phyloP scores from a whole-genome alignment of 2,888 invertebrate species.

The Caenorhabditis sulstoni region DNA sequence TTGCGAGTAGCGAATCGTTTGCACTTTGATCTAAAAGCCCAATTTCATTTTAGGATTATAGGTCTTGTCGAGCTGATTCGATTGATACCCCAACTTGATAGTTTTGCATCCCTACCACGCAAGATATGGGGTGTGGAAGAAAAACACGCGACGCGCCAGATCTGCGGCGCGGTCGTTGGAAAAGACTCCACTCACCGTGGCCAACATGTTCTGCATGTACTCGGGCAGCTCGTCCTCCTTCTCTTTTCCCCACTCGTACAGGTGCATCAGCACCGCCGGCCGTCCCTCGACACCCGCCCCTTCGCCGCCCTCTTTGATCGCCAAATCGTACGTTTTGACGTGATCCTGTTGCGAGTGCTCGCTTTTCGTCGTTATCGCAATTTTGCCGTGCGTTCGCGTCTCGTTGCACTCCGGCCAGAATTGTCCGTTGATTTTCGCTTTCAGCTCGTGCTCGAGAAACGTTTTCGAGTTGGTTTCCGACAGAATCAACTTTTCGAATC shows the following conservation, averaged over 20 bases:
- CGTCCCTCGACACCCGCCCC: background rate
- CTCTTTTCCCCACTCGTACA: conserved; percentile 46
- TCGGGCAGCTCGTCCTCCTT: conserved; percentile 41
- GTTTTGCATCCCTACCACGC: too few relatives aligned
- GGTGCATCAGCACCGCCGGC: conserved; percentile 46
- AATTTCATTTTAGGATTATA: too few relatives aligned
- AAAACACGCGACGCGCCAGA: too few relatives aligned
- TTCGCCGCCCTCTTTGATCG: conserved; percentile 23
- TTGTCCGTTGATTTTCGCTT: conserved; percentile 19
- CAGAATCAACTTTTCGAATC: conserved; percentile 40
- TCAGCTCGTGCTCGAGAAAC: conserved; percentile 36
- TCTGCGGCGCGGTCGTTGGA: background rate
- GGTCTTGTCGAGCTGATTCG: background rate
- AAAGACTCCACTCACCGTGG: conserved; percentile 23
- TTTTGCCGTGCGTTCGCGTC: conserved; percentile 4
- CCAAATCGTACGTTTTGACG: conserved; percentile 45
- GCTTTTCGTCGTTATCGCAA: conserved; percentile 29
- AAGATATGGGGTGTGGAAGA: too few relatives aligned
- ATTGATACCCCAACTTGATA: background rate
- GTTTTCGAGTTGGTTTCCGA: conserved; percentile 30
- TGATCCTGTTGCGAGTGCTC: conserved; percentile 39
- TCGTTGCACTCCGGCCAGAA: conserved; percentile 52
- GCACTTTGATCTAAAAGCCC: conserved; percentile 57
- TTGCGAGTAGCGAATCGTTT: conserved; percentile 32
- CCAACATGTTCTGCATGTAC: conserved; percentile 53